These are phyloP conservation scores for Oreonectes daqikongensis DNA, from an alignment of 2,797 vertebrate species.

Conservation along the genomic window DNA sequence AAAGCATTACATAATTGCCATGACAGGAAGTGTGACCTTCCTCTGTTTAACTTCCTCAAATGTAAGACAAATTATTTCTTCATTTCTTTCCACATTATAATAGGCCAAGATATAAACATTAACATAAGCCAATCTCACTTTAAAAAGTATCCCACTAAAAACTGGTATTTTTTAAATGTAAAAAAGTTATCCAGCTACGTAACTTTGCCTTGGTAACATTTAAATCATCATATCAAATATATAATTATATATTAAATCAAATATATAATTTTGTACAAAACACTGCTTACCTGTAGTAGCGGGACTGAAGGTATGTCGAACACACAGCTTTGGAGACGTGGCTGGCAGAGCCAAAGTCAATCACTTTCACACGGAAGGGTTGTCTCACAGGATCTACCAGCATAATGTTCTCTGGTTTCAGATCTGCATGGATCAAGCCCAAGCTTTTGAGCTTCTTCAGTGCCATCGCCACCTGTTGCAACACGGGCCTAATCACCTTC, in stretches of 20 bases:
- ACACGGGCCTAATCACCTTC: slow-evolving; percentile 93
- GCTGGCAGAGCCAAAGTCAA: slow-evolving; percentile 97
- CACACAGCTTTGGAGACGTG: slow-evolving; percentile 99
- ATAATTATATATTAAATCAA: no score
- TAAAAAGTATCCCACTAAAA: no score
- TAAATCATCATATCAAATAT: no score
- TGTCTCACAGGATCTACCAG: slow-evolving; percentile 93
- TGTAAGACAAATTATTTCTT: neutral
- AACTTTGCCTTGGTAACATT: no score
- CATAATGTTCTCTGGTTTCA: slow-evolving; percentile 99
- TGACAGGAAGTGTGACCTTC: slow-evolving; percentile 24
- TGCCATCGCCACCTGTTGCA: slow-evolving; percentile 95
- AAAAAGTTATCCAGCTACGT: no score
- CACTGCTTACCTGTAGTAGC: slow-evolving; percentile 92
- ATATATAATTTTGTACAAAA: no score
- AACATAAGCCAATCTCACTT: neutral
- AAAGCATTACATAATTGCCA: slow-evolving; percentile 57
- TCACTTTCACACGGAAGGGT: slow-evolving; percentile 97
- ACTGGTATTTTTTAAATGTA: no score
- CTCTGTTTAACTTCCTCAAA: slow-evolving; percentile 41
- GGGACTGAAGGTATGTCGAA: slow-evolving; percentile 96
- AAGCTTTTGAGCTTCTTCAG: slow-evolving; percentile 96
- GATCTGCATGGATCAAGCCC: slow-evolving; percentile 97
- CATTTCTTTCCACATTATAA: neutral
- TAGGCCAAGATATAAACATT: neutral